Evolutionary conservation across 2,113 vertebrate genomes (phyloP), one percentile per base, ranked within the genome.

Genomic region (Podarcis raffonei): DNA sequence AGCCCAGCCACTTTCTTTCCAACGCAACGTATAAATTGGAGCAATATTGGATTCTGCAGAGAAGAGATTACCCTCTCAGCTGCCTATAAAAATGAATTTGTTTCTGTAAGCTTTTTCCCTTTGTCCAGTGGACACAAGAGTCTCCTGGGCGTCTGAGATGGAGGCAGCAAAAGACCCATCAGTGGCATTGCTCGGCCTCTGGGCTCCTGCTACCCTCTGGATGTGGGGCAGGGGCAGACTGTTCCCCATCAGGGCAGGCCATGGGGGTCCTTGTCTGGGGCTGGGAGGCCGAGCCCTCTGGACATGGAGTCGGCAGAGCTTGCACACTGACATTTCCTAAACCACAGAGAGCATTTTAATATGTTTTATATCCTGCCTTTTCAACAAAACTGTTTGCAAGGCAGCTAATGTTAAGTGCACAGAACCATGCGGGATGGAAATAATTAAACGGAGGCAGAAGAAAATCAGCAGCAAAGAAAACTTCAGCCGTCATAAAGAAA

Each of bases 81-180:
- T 93, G 69, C 80, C 88, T 93, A 25, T 89, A 89, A 92, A 91
- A 89, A 76, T 78, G 91, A 89, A 93, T 91, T 89, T 89, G 57
- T 76, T 93, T 90, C 91, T 90, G 91, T 91, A 87, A 68, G 59
- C 87, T 62, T 30, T 25, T 76, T 80, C 57, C 84, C 79, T 32
- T 90, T 91, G 68, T 84, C 87, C 90, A 90, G 86, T 88, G 90
- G 91, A 89, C 83, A 83, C 65, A 12, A 12, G 57, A 82, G 84
- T 91, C 81, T 91, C 53, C 89, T 68, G 32, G 74, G 42, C 35
- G n/a, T 89, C 35, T 80, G 39, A 77, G 89, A 84, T 77, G 2
- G 83, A 2, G 37, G 5, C 15, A 62, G 59, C 37, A 53, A 84
- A 71, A 57, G 48, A 25, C 20, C 4, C n/a, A 9, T n/a, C 35